Conservation (phyloP, 2,797 vertebrate species). For the Brachyrhaphis roseni region DNA sequence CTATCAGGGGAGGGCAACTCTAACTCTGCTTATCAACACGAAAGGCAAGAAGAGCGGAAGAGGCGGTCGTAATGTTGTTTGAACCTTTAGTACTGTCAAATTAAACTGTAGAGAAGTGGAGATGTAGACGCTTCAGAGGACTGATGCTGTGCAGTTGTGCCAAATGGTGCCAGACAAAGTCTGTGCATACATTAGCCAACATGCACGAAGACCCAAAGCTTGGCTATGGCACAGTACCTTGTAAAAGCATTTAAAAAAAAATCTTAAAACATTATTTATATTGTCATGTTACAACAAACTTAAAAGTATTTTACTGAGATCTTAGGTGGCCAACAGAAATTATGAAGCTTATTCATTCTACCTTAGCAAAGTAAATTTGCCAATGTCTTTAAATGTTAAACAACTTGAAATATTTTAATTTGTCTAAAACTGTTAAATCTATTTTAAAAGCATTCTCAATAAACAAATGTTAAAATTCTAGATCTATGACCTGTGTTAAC, state of each 20-base stretch:
- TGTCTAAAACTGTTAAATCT: too few relatives aligned
- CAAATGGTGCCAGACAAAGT: conserved; percentile 58
- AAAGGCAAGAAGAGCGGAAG: conserved; percentile 37
- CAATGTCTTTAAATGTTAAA: too few relatives aligned
- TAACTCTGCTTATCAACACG: conserved; percentile 65
- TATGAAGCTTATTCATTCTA: background rate
- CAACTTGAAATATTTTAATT: too few relatives aligned
- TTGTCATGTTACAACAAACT: background rate
- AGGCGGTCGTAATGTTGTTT: conserved; percentile 34
- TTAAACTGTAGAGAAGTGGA: conserved; percentile 42
- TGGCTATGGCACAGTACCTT: conserved; percentile 46
- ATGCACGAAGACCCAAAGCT: conserved; percentile 57
- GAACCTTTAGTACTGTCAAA: conserved; percentile 47
- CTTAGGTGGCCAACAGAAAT: background rate
- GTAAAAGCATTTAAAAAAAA: background rate
- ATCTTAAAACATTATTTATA: background rate
- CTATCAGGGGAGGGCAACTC: conserved; percentile 53
- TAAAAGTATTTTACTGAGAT: background rate
- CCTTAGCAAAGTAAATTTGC: too few relatives aligned
- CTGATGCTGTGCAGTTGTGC: conserved; percentile 50
- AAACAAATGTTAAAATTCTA: too few relatives aligned
- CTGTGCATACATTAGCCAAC: conserved; percentile 51
- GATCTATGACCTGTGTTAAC: too few relatives aligned
- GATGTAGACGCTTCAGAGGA: conserved; percentile 34
- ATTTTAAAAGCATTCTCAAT: too few relatives aligned